Percentiles rank a stretch among this genome's conserved stretches.
These are phyloP conservation scores for Poeciliopsis infans DNA, from an alignment of 2,797 vertebrate genomes.

Conservation along the genomic window DNA sequence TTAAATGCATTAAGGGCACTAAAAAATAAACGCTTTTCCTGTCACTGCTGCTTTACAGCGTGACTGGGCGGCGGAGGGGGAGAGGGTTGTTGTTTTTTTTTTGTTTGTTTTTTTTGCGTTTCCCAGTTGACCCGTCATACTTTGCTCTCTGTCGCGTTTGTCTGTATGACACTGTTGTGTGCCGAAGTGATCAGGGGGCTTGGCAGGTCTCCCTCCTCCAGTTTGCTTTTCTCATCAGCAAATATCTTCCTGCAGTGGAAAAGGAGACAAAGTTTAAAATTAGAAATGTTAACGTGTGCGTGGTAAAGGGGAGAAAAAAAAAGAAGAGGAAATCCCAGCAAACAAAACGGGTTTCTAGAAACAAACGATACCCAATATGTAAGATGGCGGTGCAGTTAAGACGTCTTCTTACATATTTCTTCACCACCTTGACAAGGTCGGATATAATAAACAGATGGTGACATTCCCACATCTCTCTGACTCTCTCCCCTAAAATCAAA, in stretches of 20 bases:
- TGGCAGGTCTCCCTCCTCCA: conserved; percentile 84
- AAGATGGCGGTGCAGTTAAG: conserved; percentile 54
- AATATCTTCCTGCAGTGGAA: conserved; percentile 84
- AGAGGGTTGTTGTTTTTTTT: too few relatives aligned
- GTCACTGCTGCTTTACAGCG: conserved; percentile 79
- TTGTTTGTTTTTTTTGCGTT: conserved; percentile 21
- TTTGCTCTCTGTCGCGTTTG: conserved; percentile 89
- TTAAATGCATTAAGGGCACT: conserved; percentile 90
- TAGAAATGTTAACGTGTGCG: conserved; percentile 14
- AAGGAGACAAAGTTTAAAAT: conserved; percentile 25
- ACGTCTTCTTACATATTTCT: conserved; percentile 76
- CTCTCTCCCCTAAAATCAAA: conserved; percentile 22
- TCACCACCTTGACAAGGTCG: conserved; percentile 72
- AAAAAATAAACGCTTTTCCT: conserved; percentile 83
- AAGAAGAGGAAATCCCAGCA: conserved; percentile 6
- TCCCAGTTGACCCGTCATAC: conserved; percentile 84
- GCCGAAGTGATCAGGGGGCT: conserved; percentile 84
- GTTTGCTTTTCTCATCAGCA: conserved; percentile 85
- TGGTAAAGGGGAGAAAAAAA: not conserved
- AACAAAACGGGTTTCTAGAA: conserved; percentile 33
- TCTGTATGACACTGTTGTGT: conserved; percentile 90
- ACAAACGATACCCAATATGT: conserved; percentile 72
- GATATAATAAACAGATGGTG: conserved; percentile 53
- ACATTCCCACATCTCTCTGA: conserved; percentile 26
- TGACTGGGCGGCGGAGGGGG: conserved; percentile 57